Evolutionary conservation across 64 coral and sea anemone species (phyloP), one percentile per base, ranked within the genome.

Genomic region (Stichodactyla mertensii): DNA sequence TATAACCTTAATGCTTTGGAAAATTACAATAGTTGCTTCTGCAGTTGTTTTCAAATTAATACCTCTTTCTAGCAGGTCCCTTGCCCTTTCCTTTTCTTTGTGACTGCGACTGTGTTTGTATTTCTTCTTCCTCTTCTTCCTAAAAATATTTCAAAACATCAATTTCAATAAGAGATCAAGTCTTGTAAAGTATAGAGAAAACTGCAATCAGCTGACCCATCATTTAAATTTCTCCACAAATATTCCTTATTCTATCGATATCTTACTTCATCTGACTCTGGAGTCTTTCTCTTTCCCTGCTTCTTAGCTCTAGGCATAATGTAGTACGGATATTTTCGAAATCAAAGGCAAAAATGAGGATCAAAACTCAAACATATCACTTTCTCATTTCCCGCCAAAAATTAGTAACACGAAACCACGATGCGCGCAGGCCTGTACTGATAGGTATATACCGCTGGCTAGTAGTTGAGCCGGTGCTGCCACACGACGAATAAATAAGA

Each of bases 281-380:
- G 10, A 70, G 54, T 31, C 79, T 71, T 82, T 24, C 79, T 69
- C 80, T 82, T 87, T 27, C 66, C 86, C 58, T 92, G 86, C 52
- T 87, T 83, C 58, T 82, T 82, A 18, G 78, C 90, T 92, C 86
- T 92, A n/a, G 90, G 90, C 90, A 92, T 92, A 23, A 16, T 87
- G 4, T 4, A 19, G 51, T 4, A 6, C 15, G 62, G 36, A 52
- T 10, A 70, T 84, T 52, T 20, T 22, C 45, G 57, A 53, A 70
- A 70, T 74, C 20, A 19, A 51, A 89, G 51, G 24, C 24, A 51
- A 88, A 64, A 24, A 24, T 16, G 11, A 31, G 1, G 22, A 27
- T 70, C 12, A 84, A 13, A 51, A 14, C 23, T 10, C 26, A 16
- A 52, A 71, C 12, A 45, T 80, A 26, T 20, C 27, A 61, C 55